Evolutionary conservation across 2,888 invertebrate species (phyloP), one percentile per base, ranked within the genome.

Genomic region (Flabesymbios commensalis): DNA sequence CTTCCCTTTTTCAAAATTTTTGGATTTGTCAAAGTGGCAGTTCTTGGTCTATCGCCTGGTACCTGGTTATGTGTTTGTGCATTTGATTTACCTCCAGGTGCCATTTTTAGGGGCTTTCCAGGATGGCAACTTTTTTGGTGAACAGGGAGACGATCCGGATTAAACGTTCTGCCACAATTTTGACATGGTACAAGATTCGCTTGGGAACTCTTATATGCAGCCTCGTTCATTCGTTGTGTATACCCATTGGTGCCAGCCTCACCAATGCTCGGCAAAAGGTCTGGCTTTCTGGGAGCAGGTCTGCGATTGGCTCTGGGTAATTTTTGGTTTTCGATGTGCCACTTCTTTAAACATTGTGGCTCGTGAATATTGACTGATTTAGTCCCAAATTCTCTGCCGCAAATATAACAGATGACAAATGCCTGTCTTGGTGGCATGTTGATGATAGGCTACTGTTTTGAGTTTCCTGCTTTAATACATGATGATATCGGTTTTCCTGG

Each of bases 161-260:
- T 83, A 81, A 90, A 90, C 29, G 88, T 89, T 49, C 90, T 83
- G 10, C 87, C 87, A 76, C 90, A 90, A 72, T 86, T 87, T 45
- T 84, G 83, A 73, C 90, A 90, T 1, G 76, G 75, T 2, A 75
- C 82, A 70, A 90, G 81, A 64, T 87, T 85, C 2, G 78, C 76
- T 82, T 87, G 82, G 58, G 87, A 86, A 24, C 85, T 84, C 64
- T 87, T 83, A 87, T 87, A 88, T 5, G 84, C 84, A 3, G 85
- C 85, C 58, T 87, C 86, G 63, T 84, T 84, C 28, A 76, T 63
- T 22, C 70, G 67, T 17, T 65, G 54, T 0, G 64, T 59, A 32
- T 48, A 29, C 39, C 10, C 49, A 4, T 5, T 3, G 61, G 14
- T 17, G 59, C 56, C 29, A 65, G 52, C 42, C 10, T 47, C 55